Percentiles rank a stretch among this genome's conserved stretches.
phyloP scores from a whole-genome alignment of 2,113 vertebrate species.

The Pristiophorus japonicus region DNA sequence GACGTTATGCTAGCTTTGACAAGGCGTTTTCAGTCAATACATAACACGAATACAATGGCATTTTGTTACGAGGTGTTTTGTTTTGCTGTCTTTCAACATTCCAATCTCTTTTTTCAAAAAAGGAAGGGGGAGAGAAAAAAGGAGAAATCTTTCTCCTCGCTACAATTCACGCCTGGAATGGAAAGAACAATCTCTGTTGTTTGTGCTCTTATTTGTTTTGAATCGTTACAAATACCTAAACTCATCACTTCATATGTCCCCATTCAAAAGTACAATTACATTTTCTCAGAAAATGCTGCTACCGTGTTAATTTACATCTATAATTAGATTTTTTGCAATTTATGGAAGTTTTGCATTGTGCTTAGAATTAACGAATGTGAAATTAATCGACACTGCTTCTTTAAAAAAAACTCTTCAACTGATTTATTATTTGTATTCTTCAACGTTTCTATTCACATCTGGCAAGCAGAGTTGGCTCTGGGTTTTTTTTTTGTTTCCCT shows the following conservation, averaged over 20 bases:
- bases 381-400: background rate
- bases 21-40: slow-evolving; percentile 56
- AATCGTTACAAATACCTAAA: background rate
- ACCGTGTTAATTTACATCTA: background rate
- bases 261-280: background rate
- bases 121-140: slow-evolving; percentile 43
- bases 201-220: background rate
- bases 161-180: background rate
- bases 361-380: background rate
- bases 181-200: background rate
- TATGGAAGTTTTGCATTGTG: background rate
- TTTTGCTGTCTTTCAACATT: slow-evolving; percentile 74
- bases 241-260: too few relatives aligned
- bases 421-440: background rate
- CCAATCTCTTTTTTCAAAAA: slow-evolving; percentile 64
- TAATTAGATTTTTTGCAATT: background rate
- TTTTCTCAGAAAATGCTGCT: background rate
- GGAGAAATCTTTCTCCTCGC: background rate
- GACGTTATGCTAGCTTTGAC: slow-evolving; percentile 64
- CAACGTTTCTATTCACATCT: slow-evolving; percentile 17
- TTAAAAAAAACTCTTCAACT: background rate
- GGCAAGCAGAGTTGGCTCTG: background rate
- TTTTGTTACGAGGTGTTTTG: slow-evolving; percentile 75
- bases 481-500: background rate
- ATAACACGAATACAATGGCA: slow-evolving; percentile 76